Percentiles rank a stretch among this genome's conserved stretches.
Evolutionary conservation across 1,140 invertebrate species (phyloP).

Genomic region (Ephestia elutella): DNA sequence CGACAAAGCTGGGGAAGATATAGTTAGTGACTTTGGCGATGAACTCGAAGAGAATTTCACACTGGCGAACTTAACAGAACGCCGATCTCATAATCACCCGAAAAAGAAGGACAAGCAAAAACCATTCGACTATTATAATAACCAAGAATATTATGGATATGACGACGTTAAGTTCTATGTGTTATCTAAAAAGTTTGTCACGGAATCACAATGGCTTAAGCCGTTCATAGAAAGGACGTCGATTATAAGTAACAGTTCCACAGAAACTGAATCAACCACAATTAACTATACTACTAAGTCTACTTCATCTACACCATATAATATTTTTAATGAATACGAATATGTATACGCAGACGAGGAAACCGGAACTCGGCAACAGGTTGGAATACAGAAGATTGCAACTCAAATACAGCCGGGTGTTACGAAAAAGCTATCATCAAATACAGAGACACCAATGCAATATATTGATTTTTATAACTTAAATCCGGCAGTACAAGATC

Average conservation of each 20-base stretch:
- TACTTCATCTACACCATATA: constrained; percentile 10
- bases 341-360: constrained; percentile 30
- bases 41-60: not conserved
- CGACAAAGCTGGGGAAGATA: not conserved
- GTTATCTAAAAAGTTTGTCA: not conserved
- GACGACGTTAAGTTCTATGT: constrained; percentile 6
- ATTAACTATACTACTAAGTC: constrained; percentile 4
- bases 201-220: not conserved
- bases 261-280: not conserved
- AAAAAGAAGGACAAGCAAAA: not conserved
- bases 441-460: not conserved
- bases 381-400: not conserved
- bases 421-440: not conserved
- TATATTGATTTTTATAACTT: constrained; percentile 42
- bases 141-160: constrained; percentile 4
- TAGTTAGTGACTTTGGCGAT: not conserved
- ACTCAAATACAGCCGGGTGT: not conserved
- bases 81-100: not conserved
- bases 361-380: not conserved
- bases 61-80: not conserved
- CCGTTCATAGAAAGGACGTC: not conserved
- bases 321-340: constrained; percentile 38
- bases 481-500: constrained; percentile 30
- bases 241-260: not conserved
- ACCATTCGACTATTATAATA: not conserved